phyloP scores from a whole-genome alignment of 2,113 vertebrate species.

The Cyanoderma ruficeps region DNA sequence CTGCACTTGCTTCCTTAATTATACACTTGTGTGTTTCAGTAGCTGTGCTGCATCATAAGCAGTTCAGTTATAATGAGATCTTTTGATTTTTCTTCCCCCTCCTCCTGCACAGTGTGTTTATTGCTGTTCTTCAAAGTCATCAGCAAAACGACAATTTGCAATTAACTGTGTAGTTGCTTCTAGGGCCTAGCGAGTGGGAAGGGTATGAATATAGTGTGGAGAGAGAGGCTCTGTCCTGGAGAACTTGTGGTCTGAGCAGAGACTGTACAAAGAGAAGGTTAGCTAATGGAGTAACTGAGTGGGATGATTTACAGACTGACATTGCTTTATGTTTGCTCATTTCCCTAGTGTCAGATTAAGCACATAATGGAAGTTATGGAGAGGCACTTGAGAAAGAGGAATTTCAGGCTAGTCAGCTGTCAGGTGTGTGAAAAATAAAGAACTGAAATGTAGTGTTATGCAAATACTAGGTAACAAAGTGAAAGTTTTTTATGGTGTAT shows the following conservation, averaged over 20 bases:
- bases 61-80: neutral
- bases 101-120: neutral
- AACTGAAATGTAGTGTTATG: neutral
- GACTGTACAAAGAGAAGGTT: neutral
- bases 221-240: neutral
- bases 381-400: neutral
- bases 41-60: neutral
- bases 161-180: neutral
- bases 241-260: neutral
- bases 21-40: neutral
- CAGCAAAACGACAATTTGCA: neutral
- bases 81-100: neutral
- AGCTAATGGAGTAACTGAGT: neutral
- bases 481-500: neutral
- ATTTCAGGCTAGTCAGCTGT: neutral
- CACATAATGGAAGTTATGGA: neutral
- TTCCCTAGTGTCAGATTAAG: neutral
- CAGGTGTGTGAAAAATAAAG: conserved; percentile 1
- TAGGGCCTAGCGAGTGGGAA: neutral
- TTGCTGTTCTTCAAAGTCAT: neutral
- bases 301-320: neutral
- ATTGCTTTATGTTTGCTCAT: neutral
- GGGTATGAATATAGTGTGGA: neutral
- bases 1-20: neutral
- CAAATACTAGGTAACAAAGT: neutral